Conservation (phyloP, 1,140 invertebrate genomes). For the Camponotus vicinus region DNA sequence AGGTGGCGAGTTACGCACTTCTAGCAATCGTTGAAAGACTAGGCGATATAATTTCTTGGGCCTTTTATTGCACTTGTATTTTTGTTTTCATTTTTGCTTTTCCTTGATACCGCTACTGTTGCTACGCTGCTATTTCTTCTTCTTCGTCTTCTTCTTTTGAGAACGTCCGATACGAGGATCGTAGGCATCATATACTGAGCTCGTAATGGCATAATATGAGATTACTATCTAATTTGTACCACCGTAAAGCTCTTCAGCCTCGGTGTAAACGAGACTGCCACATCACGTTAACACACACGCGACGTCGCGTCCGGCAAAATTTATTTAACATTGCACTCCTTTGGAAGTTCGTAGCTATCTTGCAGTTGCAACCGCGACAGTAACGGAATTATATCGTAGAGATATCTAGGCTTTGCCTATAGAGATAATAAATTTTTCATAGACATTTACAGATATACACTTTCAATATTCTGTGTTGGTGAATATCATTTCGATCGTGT, state of each 20-base stretch:
- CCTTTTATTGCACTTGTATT: constrained; percentile 25
- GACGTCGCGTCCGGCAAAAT: constrained; percentile 61
- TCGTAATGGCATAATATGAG: constrained; percentile 60
- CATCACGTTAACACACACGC: constrained; percentile 30
- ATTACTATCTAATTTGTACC: constrained; percentile 74
- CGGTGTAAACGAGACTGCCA: constrained; percentile 63
- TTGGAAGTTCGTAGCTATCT: not conserved
- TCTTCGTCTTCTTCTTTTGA: constrained; percentile 45
- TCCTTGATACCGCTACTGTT: not conserved
- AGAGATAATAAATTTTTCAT: not conserved
- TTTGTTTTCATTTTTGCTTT: constrained; percentile 4
- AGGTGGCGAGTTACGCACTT: constrained; percentile 57
- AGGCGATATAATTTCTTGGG: constrained; percentile 16
- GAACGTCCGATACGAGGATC: constrained; percentile 39
- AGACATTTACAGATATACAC: not conserved
- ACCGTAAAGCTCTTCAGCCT: constrained; percentile 64
- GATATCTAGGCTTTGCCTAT: constrained; percentile 24
- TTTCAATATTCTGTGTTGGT: constrained; percentile 11
- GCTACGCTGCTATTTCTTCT: not conserved
- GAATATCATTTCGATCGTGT: not conserved
- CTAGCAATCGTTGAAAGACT: constrained; percentile 47
- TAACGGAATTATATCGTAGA: not conserved
- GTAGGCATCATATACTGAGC: constrained; percentile 27
- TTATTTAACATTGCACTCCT: constrained; percentile 57
- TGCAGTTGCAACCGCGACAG: not conserved